phyloP scores from a whole-genome alignment of 2,113 vertebrate species.

The Nycticebus coucang region DNA sequence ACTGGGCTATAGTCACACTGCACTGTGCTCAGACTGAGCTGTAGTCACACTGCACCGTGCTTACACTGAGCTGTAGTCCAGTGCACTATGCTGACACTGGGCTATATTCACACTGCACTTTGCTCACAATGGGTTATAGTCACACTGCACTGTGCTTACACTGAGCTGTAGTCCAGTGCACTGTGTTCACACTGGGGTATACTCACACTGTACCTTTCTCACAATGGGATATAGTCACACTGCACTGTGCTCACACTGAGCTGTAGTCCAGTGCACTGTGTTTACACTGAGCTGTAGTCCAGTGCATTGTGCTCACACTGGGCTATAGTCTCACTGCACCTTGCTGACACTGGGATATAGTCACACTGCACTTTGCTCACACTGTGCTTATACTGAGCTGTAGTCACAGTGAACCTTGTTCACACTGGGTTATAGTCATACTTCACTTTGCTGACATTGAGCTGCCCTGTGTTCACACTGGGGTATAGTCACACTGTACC shows the following conservation, averaged over 20 bases:
- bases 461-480: too few relatives aligned
- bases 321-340: too few relatives aligned
- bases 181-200: neutral
- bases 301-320: neutral
- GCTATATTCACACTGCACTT: neutral
- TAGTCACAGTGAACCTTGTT: too few relatives aligned
- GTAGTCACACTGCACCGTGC: too few relatives aligned
- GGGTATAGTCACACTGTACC: too few relatives aligned
- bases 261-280: too few relatives aligned
- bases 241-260: too few relatives aligned
- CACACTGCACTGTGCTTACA: neutral
- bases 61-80: too few relatives aligned
- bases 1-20: neutral
- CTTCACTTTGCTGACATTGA: fast-evolving
- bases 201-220: neutral
- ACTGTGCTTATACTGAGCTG: neutral
- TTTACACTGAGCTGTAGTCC: too few relatives aligned
- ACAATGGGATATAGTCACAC: neutral
- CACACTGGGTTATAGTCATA: neutral
- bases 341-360: too few relatives aligned
- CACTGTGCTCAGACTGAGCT: neutral
- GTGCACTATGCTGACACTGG: neutral
- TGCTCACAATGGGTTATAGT: neutral
- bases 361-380: too few relatives aligned
- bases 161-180: fast-evolving